Evolutionary conservation across 1,140 invertebrate genomes (phyloP), one percentile per base, ranked within the genome.

Genomic region (Procambarus virginalis): DNA sequence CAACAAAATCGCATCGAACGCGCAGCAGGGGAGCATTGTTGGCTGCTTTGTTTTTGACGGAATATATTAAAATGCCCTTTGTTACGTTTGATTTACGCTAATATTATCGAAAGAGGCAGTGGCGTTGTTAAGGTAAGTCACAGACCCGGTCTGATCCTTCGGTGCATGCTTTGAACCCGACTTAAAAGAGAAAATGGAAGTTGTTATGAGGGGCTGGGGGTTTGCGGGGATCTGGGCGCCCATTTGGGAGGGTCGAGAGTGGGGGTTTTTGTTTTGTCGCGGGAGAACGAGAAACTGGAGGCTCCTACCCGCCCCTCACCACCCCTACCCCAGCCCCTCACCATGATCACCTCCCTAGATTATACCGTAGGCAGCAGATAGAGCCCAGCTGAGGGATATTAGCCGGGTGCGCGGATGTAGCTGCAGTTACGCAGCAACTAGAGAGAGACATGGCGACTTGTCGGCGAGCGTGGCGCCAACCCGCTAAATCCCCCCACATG

Each of bases 211-310:
- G 81, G 87, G 89, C 89, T 90, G 83, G 89, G 83, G 89, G 89
- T 83, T 34, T 79, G 83, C 55, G 80, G 89, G 84, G 83, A 73
- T 51, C 58, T 81, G 89, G 83, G 89, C 89, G 89, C 89, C 89
- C 89, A 81, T 90, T 90, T 85, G 83, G 89, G 89, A 90, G 89
- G 89, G 89, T 85, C 55, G 79, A 80, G 79, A 84, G 77, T 80
- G 89, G 89, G 89, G 89, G 89, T 85, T 90, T 90, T 90, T 90
- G 89, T 90, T 90, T 90, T 90, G 89, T 85, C 83, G 89, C 89
- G 89, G 89, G 89, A 90, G 89, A 90, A 76, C 89, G 64, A 48
- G 77, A 58, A 85, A 64, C 83, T 82, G 48, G 76, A 46, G 76
- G 78, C 76, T 90, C 64, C 76, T 58, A 60, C 77, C 79, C 83